Conservation (phyloP, 1,140 invertebrate genomes). For the Magallana angulata region DNA sequence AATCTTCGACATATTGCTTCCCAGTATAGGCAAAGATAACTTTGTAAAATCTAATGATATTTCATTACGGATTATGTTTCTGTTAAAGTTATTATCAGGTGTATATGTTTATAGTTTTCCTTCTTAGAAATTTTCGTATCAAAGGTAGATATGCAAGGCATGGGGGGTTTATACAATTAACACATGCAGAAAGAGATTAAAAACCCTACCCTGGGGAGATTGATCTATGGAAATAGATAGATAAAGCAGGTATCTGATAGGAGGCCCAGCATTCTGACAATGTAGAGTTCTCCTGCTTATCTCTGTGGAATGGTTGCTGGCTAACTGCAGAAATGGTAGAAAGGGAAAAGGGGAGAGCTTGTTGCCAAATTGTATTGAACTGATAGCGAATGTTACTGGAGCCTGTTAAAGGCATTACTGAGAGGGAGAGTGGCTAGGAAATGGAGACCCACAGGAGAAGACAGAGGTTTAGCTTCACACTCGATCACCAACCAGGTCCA, state of each 20-base stretch:
- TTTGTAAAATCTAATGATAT: conserved; percentile 31
- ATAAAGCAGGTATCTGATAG: conserved; percentile 15
- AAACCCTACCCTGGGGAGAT: not conserved
- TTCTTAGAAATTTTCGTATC: not conserved
- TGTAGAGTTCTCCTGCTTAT: not conserved
- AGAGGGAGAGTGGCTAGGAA: not conserved
- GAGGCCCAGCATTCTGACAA: not conserved
- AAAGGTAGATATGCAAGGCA: not conserved
- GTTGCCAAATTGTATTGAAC: not conserved
- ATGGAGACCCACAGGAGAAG: not conserved
- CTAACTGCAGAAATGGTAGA: not conserved
- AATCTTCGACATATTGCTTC: no score
- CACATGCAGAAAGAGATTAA: not conserved
- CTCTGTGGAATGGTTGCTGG: not conserved
- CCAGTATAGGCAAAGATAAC: not conserved
- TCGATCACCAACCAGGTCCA: not conserved
- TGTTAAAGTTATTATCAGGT: not conserved
- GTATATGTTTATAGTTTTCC: no score
- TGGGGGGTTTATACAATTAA: not conserved
- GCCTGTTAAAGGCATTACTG: not conserved
- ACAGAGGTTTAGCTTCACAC: not conserved
- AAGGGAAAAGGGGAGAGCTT: not conserved
- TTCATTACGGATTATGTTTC: conserved; percentile 6
- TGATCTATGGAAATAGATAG: not conserved
- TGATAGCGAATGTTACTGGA: not conserved